A percentile compares a stretch with the other conserved stretches of the same genome.
phyloP scores from a whole-genome alignment of 2,797 vertebrate genomes.

The Myiotriccus ornatus region DNA sequence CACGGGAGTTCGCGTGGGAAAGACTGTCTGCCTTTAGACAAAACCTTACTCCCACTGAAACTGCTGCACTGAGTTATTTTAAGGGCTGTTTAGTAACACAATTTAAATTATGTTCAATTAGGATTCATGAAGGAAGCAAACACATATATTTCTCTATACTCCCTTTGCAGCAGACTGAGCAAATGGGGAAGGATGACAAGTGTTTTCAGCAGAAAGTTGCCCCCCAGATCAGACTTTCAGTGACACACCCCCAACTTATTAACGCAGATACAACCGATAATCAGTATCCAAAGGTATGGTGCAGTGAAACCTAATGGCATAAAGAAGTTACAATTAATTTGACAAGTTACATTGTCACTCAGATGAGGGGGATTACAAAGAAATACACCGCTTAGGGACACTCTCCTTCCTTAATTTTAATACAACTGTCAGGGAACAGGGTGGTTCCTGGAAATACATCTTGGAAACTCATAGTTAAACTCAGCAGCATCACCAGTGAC shows the following conservation, averaged over 20 bases:
- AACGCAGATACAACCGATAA: not conserved
- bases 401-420: not conserved
- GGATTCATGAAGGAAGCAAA: not conserved
- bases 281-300: not conserved
- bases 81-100: not conserved
- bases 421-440: not conserved
- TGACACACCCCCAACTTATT: not conserved
- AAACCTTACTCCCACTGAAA: not conserved
- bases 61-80: not conserved
- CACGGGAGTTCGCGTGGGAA: not conserved
- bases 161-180: not conserved
- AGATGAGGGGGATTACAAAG: not conserved
- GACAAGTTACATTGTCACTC: not conserved
- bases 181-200: not conserved
- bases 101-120: not conserved
- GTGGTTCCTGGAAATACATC: not conserved
- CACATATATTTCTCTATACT: fast-evolving
- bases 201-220: not conserved
- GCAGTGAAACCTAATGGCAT: not conserved
- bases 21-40: not conserved
- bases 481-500: not conserved
- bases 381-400: not conserved
- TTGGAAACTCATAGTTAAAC: not conserved
- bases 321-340: not conserved
- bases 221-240: not conserved